phyloP scores from a whole-genome alignment of 2,888 invertebrate species.

The Cantharis flavilabris region DNA sequence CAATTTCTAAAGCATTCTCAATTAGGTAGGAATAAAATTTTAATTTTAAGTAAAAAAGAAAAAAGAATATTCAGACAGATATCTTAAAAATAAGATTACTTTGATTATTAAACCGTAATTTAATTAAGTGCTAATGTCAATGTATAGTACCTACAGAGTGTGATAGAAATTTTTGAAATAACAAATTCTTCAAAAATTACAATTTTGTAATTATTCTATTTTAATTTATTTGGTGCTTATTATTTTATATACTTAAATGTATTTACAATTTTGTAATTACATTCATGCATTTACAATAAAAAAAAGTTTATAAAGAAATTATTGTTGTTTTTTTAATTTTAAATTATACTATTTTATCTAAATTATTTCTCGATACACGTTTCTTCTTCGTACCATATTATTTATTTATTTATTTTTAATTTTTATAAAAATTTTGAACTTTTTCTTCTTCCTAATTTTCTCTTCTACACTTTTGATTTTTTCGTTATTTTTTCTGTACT shows the following conservation, averaged over 20 bases:
- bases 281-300: not conserved
- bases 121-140: not conserved
- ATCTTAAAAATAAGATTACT: not conserved
- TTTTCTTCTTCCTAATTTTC: too few species aligned
- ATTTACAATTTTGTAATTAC: not conserved
- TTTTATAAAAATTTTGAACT: too few species aligned
- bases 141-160: not conserved
- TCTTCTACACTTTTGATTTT: too few species aligned
- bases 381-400: too few species aligned
- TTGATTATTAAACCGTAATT: not conserved
- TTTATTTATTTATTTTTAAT: too few species aligned
- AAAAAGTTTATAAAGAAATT: not conserved
- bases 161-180: not conserved
- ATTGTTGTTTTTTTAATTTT: not conserved
- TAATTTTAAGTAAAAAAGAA: not conserved
- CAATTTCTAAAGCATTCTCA: not conserved
- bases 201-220: not conserved
- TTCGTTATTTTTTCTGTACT: too few species aligned
- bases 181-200: not conserved
- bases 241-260: not conserved
- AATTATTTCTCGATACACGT: too few species aligned
- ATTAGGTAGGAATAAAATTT: not conserved
- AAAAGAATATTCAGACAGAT: not conserved
- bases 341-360: too few species aligned
- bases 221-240: slow-evolving; percentile 1